Evolutionary conservation across 2,888 invertebrate genomes (phyloP).

Genomic region (Chelonus formosanus): DNA sequence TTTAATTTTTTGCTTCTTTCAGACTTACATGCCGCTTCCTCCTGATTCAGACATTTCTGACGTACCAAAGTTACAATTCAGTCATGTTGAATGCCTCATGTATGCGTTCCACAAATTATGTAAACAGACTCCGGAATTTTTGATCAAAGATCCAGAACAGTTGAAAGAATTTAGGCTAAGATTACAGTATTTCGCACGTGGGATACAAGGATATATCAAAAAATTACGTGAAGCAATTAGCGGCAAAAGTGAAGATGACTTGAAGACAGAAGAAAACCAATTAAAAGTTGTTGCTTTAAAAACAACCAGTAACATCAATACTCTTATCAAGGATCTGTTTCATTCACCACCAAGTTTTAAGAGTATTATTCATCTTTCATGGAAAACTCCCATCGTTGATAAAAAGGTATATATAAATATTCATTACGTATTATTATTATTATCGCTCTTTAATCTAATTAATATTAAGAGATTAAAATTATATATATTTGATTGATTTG

Average conservation of each 20-base stretch:
- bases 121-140: conserved; percentile 79
- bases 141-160: conserved; percentile 77
- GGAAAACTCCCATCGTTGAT: conserved; percentile 67
- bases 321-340: conserved; percentile 92
- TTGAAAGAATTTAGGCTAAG: conserved; percentile 87
- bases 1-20: conserved; percentile 45
- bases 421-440: not conserved
- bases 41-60: conserved; percentile 74
- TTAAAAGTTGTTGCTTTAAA: conserved; percentile 82
- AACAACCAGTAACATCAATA: conserved; percentile 91
- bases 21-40: conserved; percentile 91
- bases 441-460: not conserved
- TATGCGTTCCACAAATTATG: conserved; percentile 80
- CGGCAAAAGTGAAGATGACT: conserved; percentile 77
- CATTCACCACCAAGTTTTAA: conserved; percentile 94
- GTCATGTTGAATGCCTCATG: conserved; percentile 91
- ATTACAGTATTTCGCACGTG: conserved; percentile 90
- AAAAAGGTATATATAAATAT: conserved; percentile 63
- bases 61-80: conserved; percentile 89
- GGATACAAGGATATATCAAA: conserved; percentile 86
- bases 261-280: conserved; percentile 82
- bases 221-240: conserved; percentile 74
- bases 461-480: not conserved
- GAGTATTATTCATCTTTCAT: conserved; percentile 81
- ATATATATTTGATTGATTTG: not conserved